phyloP scores from a whole-genome alignment of 2,888 invertebrate species.

The Pandemis corylana region DNA sequence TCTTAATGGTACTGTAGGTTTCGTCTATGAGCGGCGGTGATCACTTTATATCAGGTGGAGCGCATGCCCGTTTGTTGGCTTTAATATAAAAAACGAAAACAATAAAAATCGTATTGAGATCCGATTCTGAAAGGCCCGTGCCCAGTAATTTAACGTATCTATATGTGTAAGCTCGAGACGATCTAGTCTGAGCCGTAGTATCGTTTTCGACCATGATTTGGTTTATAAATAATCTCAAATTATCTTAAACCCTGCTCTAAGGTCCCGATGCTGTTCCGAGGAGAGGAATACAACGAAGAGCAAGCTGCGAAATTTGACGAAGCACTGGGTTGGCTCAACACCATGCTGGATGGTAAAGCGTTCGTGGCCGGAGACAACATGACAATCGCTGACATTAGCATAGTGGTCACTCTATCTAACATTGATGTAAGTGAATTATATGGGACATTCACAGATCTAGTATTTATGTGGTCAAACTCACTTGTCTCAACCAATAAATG shows the following conservation, averaged over 20 bases:
- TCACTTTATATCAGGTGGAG: too few relatives aligned
- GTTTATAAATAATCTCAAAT: background rate
- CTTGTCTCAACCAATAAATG: background rate
- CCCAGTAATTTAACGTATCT: too few relatives aligned
- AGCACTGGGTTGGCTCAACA: constrained; percentile 85
- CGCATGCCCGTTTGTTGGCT: too few relatives aligned
- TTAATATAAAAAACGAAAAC: too few relatives aligned
- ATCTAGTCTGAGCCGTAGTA: background rate
- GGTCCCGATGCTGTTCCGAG: constrained; percentile 80
- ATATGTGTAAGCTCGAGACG: too few relatives aligned
- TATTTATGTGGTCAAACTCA: background rate
- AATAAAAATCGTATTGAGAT: too few relatives aligned
- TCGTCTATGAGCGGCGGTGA: too few relatives aligned
- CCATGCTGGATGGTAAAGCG: constrained; percentile 82
- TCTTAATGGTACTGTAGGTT: too few relatives aligned
- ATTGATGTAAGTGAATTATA: constrained; percentile 77
- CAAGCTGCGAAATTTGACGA: constrained; percentile 83
- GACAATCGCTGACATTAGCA: constrained; percentile 89
- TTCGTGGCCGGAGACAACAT: constrained; percentile 88
- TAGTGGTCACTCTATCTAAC: constrained; percentile 86
- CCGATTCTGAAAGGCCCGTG: too few relatives aligned
- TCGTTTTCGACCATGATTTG: background rate
- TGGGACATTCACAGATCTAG: background rate
- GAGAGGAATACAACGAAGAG: constrained; percentile 72
- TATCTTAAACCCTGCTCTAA: constrained; percentile 48